phyloP scores from a whole-genome alignment of 1,140 invertebrate species.

The Neodiprion fabricii region DNA sequence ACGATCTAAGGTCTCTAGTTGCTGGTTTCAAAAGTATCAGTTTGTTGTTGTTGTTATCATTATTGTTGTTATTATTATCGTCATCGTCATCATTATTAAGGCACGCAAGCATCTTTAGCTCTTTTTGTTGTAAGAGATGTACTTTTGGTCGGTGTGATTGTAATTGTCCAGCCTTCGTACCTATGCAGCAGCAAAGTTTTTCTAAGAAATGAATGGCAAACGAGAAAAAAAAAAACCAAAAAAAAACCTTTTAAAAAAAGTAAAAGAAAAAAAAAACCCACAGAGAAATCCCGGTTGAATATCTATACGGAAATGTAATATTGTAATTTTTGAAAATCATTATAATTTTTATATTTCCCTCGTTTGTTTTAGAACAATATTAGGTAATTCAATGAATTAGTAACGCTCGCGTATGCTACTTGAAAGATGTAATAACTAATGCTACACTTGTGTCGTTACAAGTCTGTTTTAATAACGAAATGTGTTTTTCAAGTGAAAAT shows the following conservation, averaged over 20 bases:
- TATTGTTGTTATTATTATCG: too few relatives aligned
- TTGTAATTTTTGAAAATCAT: not conserved
- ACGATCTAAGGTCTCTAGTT: slow-evolving; percentile 25
- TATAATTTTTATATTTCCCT: not conserved
- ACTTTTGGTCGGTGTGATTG: too few relatives aligned
- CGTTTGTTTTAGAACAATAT: not conserved
- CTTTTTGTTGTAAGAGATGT: too few relatives aligned
- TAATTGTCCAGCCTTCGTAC: too few relatives aligned
- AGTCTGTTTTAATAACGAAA: not conserved
- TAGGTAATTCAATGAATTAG: slow-evolving; percentile 5
- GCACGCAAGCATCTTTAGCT: too few relatives aligned
- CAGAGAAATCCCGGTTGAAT: not conserved
- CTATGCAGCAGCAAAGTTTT: too few relatives aligned
- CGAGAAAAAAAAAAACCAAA: too few relatives aligned
- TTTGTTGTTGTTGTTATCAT: not conserved
- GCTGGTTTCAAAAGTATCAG: slow-evolving; percentile 27
- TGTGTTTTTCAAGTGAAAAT: not conserved
- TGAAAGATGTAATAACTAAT: not conserved
- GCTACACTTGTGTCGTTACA: not conserved
- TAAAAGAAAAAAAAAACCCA: not conserved
- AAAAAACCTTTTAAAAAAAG: too few relatives aligned
- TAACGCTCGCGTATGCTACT: too few relatives aligned
- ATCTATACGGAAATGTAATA: not conserved
- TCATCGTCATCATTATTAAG: too few relatives aligned
- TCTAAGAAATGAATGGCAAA: too few relatives aligned